phyloP scores from a whole-genome alignment of 2,113 vertebrate genomes.

The Cacatua alba region DNA sequence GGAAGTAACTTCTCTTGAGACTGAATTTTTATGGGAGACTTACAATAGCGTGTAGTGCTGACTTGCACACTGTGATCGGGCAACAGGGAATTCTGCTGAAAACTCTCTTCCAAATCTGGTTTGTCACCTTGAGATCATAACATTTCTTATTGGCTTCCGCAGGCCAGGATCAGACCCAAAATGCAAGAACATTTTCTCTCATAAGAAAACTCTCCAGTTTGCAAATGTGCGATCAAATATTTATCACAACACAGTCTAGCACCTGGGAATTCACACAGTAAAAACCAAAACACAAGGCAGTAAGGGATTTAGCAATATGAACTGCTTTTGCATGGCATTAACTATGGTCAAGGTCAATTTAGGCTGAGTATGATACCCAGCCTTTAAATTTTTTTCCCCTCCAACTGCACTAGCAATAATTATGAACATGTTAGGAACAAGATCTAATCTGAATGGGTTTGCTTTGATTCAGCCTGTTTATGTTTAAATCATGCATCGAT shows the following conservation, averaged over 20 bases:
- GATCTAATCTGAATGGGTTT: conserved; percentile 12
- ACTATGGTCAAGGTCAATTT: background rate
- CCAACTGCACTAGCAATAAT: conserved; percentile 10
- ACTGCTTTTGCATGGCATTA: conserved; percentile 23
- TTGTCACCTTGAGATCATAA: background rate
- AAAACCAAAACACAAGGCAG: background rate
- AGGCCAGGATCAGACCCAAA: background rate
- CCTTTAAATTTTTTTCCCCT: background rate
- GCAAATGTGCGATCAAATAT: conserved; percentile 19
- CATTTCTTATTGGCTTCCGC: background rate
- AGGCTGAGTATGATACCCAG: background rate
- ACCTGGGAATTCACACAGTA: background rate
- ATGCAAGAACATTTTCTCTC: background rate
- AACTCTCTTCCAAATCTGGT: background rate
- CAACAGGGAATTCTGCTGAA: background rate
- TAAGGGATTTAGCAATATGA: background rate
- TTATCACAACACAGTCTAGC: conserved; percentile 32
- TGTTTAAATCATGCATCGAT: background rate
- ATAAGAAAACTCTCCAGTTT: background rate
- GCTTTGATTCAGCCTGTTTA: conserved; percentile 37
- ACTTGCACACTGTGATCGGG: rapidly evolving
- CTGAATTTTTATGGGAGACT: background rate
- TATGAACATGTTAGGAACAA: conserved; percentile 31
- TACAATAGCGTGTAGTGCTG: background rate
- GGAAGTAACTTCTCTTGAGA: background rate